Percentiles rank a stretch among this genome's conserved stretches.
Evolutionary conservation across 1,140 invertebrate species (phyloP).

Genomic region (Lucilia sericata): DNA sequence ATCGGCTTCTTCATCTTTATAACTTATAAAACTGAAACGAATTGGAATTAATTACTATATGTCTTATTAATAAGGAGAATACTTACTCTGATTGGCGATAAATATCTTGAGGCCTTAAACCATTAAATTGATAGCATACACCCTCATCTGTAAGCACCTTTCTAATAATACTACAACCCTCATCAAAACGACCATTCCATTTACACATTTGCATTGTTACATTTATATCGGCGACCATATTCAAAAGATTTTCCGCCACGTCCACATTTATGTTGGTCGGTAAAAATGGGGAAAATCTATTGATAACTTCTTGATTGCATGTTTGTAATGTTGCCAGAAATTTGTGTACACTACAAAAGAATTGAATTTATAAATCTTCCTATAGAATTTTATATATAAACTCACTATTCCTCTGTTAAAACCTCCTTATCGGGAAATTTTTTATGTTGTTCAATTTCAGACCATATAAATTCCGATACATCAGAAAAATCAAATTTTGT

Average conservation of each 20-base stretch:
- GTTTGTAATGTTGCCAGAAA: conserved; percentile 59
- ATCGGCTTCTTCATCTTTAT: conserved; percentile 48
- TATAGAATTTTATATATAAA: not conserved
- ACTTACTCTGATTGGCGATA: conserved; percentile 56
- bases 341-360: no score
- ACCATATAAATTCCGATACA: conserved; percentile 60
- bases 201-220: no score
- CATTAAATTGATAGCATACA: conserved; percentile 79
- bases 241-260: no score
- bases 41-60: no score
- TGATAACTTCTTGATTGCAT: conserved; percentile 59
- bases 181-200: no score
- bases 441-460: conserved; percentile 50
- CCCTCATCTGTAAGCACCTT: conserved; percentile 76
- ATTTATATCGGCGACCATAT: no score
- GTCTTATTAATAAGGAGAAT: conserved; percentile 48
- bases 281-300: conserved; percentile 53
- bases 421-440: not conserved
- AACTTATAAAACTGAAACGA: conserved; percentile 54
- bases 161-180: not conserved
- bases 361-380: no score
- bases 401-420: not conserved
- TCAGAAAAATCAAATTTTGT: conserved; percentile 71
- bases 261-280: not conserved
- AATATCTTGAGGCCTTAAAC: conserved; percentile 71